Base-by-base conservation (phyloP, 64 coral and sea anemone genomes). In the Cladopsammia gracilis region DNA sequence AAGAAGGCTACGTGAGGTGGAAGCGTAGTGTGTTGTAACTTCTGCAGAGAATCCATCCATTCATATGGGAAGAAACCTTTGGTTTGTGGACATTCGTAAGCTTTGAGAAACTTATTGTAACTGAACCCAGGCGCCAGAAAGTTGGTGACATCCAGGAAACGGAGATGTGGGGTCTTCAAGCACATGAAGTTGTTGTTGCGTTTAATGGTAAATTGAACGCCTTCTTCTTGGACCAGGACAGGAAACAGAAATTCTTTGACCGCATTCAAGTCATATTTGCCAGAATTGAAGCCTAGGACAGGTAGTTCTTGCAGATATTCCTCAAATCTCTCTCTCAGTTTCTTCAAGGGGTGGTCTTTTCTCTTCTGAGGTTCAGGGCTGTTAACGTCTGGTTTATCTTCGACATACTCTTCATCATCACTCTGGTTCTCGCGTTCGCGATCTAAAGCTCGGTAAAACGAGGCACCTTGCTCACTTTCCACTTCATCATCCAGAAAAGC, bases 41-140 rank as follows among this genome's bases (percentile, higher is more conserved):
- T 90, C 16, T 78, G 62, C 22, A 90, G n/a, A 23, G 74, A 79
- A 68, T 80, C 62, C 9, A 90, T 11, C 75, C 75, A 90, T 25
- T 90, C 58, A 24, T 90, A 90, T 0, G 88, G 59, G 34, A 80
- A 90, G 25, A 90, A 90, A 0, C 88, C 70, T 10, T 87, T 87
- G 1, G 85, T 87, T 25, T 53, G 83, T 5, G 83, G 62, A 23
- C 58, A 83, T 11, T 62, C 58, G 60, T 85, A 85, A 2, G 81
- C 81, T 67, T 85, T 85, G 0, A 87, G 66, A 14, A 87, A 87
- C 44, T 72, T 72, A 47, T 71, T 18, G 44, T 87, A 87, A 25
- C 85, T 87, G n/a, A 71, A 87, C 4, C 68, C 81, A 34, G 59
- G 61, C 43, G 81, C 81, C 23, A 85, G 58, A 5, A 84, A 84